Percentiles rank a stretch among this genome's conserved stretches.
These are phyloP conservation scores for Plodia interpunctella DNA, from an alignment of 1,140 invertebrate genomes.

Conservation along the genomic window DNA sequence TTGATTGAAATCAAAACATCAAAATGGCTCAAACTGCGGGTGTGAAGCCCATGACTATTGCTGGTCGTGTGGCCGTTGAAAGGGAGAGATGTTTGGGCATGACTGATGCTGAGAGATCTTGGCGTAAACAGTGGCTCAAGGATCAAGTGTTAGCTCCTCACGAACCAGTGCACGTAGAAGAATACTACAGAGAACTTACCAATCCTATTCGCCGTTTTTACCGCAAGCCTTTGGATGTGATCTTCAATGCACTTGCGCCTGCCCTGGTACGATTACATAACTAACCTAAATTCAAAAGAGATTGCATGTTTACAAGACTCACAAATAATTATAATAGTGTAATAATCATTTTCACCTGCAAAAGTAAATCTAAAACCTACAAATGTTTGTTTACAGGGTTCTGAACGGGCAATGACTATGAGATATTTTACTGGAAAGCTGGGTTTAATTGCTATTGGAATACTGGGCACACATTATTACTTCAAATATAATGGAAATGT, in stretches of 20 bases:
- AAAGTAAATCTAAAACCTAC: too few species aligned
- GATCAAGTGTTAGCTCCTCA: conserved; percentile 86
- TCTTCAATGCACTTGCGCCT: conserved; percentile 76
- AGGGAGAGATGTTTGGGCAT: conserved; percentile 89
- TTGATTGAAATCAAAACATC: not conserved
- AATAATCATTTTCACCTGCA: too few species aligned
- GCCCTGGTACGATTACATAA: conserved; percentile 78
- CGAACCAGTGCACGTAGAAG: conserved; percentile 83
- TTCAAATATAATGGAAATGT: conserved; percentile 88
- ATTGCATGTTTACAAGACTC: not conserved
- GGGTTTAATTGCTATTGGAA: conserved; percentile 67
- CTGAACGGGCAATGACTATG: conserved; percentile 67
- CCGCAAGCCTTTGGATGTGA: conserved; percentile 81
- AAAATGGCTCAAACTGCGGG: conserved; percentile 68
- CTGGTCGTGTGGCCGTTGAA: conserved; percentile 84
- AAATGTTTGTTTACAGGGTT: conserved; percentile 80
- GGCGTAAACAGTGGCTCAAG: conserved; percentile 89
- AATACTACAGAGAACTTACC: conserved; percentile 81
- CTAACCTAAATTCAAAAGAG: conserved; percentile 4
- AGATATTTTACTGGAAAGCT: conserved; percentile 82
- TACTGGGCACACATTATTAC: conserved; percentile 81
- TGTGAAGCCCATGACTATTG: conserved; percentile 82
- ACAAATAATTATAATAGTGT: too few species aligned
- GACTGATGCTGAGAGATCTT: conserved; percentile 88
- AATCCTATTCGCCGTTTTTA: conserved; percentile 90